These are phyloP conservation scores for Ichneumon xanthorius DNA, from an alignment of 2,888 invertebrate genomes.

Conservation along the genomic window DNA sequence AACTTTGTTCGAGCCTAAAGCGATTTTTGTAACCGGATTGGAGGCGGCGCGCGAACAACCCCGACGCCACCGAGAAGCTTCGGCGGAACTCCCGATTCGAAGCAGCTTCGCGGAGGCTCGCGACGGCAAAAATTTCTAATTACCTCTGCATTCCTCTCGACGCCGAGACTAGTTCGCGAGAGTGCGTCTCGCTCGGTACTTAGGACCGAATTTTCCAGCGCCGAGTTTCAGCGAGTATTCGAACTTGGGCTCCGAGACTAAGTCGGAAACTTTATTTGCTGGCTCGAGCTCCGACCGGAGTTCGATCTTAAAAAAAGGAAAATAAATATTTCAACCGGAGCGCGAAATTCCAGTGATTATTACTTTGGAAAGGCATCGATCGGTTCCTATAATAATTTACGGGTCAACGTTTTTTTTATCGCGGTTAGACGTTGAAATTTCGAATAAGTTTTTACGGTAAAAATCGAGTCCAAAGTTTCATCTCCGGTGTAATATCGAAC, in stretches of 20 bases:
- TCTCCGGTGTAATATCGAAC: too few relatives aligned
- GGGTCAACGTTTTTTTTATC: too few relatives aligned
- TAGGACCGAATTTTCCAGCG: neutral
- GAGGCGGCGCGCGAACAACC: constrained; percentile 6
- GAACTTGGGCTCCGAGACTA: neutral
- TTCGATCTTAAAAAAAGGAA: neutral
- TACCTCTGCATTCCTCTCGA: neutral
- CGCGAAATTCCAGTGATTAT: too few relatives aligned
- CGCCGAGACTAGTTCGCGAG: constrained; percentile 4
- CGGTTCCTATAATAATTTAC: too few relatives aligned
- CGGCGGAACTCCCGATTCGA: neutral
- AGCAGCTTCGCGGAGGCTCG: neutral
- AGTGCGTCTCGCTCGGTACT: neutral
- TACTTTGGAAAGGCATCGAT: too few relatives aligned
- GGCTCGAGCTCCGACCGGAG: neutral
- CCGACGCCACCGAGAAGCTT: neutral
- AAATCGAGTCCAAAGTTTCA: too few relatives aligned
- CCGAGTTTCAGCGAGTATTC: neutral
- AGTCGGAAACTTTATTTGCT: neutral
- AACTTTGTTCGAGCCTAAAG: constrained; percentile 41
- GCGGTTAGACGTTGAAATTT: too few relatives aligned
- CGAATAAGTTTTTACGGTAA: too few relatives aligned
- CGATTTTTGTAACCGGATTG: constrained; percentile 40
- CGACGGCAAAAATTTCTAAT: constrained; percentile 16
- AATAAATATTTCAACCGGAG: too few relatives aligned